These are phyloP conservation scores for Carcharodon carcharias DNA, from an alignment of 2,797 vertebrate species.

Conservation along the genomic window DNA sequence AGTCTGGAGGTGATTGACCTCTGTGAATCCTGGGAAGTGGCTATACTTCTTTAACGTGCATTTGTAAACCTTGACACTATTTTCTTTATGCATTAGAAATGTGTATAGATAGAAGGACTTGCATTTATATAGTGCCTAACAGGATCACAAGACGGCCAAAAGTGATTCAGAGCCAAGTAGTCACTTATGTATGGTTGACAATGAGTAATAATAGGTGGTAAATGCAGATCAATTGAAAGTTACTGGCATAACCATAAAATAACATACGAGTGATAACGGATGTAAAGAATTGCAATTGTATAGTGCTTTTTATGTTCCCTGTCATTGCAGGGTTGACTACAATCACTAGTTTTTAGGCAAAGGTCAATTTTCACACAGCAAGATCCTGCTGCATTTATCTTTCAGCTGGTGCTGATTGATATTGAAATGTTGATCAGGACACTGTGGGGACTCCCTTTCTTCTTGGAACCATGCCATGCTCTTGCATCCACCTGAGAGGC, in stretches of 20 bases:
- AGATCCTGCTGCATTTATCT: neutral
- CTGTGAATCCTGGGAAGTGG: neutral
- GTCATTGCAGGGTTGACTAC: neutral
- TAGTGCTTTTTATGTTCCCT: too few relatives aligned
- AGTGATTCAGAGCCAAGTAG: neutral
- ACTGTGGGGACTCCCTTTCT: neutral
- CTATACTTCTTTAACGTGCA: neutral
- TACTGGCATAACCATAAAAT: neutral
- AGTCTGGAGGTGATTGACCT: neutral
- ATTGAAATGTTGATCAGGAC: neutral
- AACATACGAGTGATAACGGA: neutral
- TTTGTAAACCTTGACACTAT: neutral
- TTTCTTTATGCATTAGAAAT: neutral
- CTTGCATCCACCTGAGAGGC: neutral
- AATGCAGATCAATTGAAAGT: neutral
- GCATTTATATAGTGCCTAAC: neutral
- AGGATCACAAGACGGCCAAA: neutral
- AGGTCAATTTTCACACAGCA: neutral
- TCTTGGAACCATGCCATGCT: neutral
- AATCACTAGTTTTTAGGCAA: neutral
- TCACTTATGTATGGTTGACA: neutral
- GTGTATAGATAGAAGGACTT: neutral
- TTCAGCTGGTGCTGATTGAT: neutral
- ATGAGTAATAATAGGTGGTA: neutral
- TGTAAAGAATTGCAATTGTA: neutral